These are phyloP conservation scores for Periparus ater DNA, from an alignment of 2,797 vertebrate genomes.

Conservation along the genomic window DNA sequence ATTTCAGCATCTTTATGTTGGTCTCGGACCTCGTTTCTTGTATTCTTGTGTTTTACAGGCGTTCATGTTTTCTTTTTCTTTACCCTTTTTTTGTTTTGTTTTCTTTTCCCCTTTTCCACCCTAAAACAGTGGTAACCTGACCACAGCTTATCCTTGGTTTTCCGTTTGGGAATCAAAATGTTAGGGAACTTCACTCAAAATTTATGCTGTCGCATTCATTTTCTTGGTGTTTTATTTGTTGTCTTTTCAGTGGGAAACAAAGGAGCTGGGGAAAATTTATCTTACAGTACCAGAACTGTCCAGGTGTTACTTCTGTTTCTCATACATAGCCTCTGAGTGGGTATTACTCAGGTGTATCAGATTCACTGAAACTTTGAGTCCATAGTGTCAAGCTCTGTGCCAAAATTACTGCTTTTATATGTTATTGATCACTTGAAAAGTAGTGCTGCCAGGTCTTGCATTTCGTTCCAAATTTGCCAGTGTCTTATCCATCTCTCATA, in stretches of 20 bases:
- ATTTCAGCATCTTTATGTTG: not conserved
- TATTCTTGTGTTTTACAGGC: not conserved
- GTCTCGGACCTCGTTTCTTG: not conserved
- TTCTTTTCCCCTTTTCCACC: rapidly evolving
- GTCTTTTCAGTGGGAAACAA: not conserved
- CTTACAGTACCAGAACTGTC: not conserved
- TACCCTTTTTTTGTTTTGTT: rapidly evolving
- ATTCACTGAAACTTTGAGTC: not conserved
- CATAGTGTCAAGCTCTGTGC: not conserved
- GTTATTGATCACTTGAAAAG: not conserved
- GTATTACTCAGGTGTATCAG: not conserved
- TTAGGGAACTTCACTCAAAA: not conserved
- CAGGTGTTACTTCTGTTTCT: not conserved
- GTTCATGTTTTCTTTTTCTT: not conserved
- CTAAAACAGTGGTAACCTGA: not conserved
- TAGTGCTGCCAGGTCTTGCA: not conserved
- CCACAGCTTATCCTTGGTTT: not conserved
- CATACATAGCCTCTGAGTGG: rapidly evolving
- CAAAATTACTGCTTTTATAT: not conserved
- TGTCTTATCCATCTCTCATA: not conserved
- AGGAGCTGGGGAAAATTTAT: not conserved
- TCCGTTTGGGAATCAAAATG: not conserved
- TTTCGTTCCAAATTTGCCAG: not conserved
- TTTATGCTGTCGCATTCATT: not conserved
- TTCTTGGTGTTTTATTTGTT: not conserved